Base-by-base conservation (phyloP, 2,797 vertebrate genomes). In the Aplochiton taeniatus region DNA sequence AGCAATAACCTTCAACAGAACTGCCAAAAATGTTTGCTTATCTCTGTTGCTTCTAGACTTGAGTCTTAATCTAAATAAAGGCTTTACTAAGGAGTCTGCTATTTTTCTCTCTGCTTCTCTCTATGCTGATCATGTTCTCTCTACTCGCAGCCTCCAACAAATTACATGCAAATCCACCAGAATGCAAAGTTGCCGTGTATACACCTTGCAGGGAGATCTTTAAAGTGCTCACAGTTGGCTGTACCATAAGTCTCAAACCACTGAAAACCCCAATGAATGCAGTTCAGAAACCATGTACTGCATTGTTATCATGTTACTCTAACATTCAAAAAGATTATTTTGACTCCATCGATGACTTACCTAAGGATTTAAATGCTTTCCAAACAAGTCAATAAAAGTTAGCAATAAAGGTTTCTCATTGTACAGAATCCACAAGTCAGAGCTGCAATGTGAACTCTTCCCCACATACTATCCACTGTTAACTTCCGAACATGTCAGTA, bases 401-500 rank as follows among this genome's bases (percentile, higher is more conserved):
- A 49, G 63, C 57, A 31, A 52, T 31, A 8, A 17, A 42, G 20
- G 52, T 74, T 47, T 73, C 48, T 44, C 19, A 16, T 52, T 57
- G 42, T 55, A 45, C 16, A 72, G 77, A 83, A 78, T 82, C 84
- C 85, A 63, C 17, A 7, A 74, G 77, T 68, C 70, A 78, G 54
- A 84, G 71, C 65, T 56, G 65, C 68, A 77, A 56, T 50, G 74
- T 66, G 66, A 68, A 74, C 86, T 72, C 58, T 72, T 73, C 81
- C 82, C 77, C 83, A 81, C 69, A 73, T 80, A 82, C 78, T 85
- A 74, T 85, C 83, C 76, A 77, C 82, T 70, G 60, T 89, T 74
- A 77, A 85, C 87, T 88, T 91, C 89, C 89, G 87, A 83, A 66
- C 80, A 79, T 89, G 85, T 87, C 87, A 89, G 88, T 80, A 84